Evolutionary conservation across 2,888 invertebrate species (phyloP), one percentile per base, ranked within the genome.

Genomic region (Nemurella pictetii): DNA sequence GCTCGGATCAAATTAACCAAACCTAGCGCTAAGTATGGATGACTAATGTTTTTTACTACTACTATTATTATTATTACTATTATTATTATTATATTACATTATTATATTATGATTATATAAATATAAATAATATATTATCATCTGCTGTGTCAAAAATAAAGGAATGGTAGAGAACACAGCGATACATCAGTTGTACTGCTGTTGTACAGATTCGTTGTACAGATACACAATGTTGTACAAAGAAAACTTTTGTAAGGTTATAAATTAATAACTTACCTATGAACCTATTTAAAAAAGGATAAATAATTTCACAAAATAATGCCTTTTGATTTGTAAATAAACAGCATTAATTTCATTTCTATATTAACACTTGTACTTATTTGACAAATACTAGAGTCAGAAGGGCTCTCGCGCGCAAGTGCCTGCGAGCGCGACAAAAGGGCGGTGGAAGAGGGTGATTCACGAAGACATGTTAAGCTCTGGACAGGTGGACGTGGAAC

Each of bases 241-340:
- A 87, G 87, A 87, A 87, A 87, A 87, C 84, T 88, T 87, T 86
- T 86, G 84, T 86, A 86, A 85, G 84, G 84, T 86, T 86, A 87
- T 87, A 87, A 75, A 75, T 75, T 75, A 75, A 75, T 75, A 55
- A 55, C 55, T 55, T 55, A 75, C 75, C 15, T 30, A 78, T 78
- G 20, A 78, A 27, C 55, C 55, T 55, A 55, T 78, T 78, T 29
- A 78, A 87, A 82, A 87, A 87, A 85, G 85, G 86, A 87, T 88
- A 82, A 84, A 84, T 80, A 83, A 89, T 89, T 89, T 89, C 88
- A 55, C 55, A 55, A 89, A 89, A 89, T 88, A 89, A 89, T 90
- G 90, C 90, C 90, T 90, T 78, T 86, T 90, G 89, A 90, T 89
- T 89, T 90, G 90, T 90, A 90, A 90, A 90, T 90, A 90, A 89